Base-by-base conservation (phyloP, 2,113 vertebrate genomes). In the Engraulis encrasicolus region DNA sequence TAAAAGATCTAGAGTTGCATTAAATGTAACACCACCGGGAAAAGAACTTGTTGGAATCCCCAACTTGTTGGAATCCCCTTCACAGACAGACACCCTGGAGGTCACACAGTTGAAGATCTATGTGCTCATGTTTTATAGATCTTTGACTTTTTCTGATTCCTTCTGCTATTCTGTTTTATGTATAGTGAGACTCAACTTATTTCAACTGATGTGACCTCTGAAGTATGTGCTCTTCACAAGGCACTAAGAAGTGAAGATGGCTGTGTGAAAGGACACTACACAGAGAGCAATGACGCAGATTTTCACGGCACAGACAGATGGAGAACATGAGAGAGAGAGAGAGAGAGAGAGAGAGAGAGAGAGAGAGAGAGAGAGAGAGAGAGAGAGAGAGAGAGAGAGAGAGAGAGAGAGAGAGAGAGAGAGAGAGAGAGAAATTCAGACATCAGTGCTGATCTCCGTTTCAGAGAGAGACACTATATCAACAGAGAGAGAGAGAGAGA, bases 321-420 rank as follows among this genome's bases (percentile, higher is more conserved):
- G 49, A 23, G 9, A 0, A n/a, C n/a, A n/a, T n/a, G 1, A 23
- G 0, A 9, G 27, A 14, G 40, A 5, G 40, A 45, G 40, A 45
- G 40, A 45, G 40, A 45, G 9, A 0, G 1, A 23, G 0, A 9
- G 27, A 14, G 40, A 5, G 40, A 45, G 40, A 45, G 40, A 45
- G 40, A 45, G 18, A 36, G 78, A 49, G 19, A 79, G 78, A 79
- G 15, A 3, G 40, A 14, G 48, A 20, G 23, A 11, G 48, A 11
- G 37, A 40, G 78, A 78, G 78, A 40, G 19, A 45, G 78, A n/a
- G 78, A 45, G 77, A 38, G 74, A 78, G 20, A 78, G 74, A 78
- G 36, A 38, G 6, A 77, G 18, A 36, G 23, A 36, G 36, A 6
- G 19, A 31, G 77, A 12, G 78, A 45, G 9, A 0, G 1, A 23